Conservation (phyloP, 1,140 invertebrate genomes). For the Nebria ingens region DNA sequence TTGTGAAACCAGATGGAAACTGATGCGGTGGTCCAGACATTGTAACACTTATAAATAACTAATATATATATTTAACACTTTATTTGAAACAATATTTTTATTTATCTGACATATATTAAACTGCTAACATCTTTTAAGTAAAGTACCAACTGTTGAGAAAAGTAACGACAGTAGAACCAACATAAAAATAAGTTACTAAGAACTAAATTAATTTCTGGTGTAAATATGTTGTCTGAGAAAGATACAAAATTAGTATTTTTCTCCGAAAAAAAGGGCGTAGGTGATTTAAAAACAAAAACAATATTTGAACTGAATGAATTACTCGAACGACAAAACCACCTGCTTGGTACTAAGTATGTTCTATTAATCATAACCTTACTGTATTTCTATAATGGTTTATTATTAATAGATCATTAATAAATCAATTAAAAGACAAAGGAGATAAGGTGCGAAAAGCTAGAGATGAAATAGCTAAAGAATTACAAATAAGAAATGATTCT, state of each 20-base stretch:
- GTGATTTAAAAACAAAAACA: background rate
- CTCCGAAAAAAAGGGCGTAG: background rate
- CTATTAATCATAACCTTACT: background rate
- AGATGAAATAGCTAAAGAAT: background rate
- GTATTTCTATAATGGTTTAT: background rate
- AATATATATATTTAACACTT: too few relatives aligned
- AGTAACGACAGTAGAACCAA: too few relatives aligned
- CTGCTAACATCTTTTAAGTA: too few relatives aligned
- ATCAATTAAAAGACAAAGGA: background rate
- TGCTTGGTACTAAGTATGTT: background rate
- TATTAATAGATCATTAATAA: conserved; percentile 9
- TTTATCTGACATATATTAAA: too few relatives aligned
- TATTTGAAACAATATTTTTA: too few relatives aligned
- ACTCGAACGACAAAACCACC: background rate
- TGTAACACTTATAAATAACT: too few relatives aligned
- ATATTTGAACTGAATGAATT: background rate
- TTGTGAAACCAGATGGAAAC: conserved; percentile 44
- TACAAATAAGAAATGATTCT: background rate
- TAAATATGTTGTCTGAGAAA: background rate
- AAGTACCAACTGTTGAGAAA: too few relatives aligned
- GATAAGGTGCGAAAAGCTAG: background rate
- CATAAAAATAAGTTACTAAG: too few relatives aligned
- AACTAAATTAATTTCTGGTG: background rate
- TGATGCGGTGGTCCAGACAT: conserved; percentile 49
- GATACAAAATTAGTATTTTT: background rate